Base-by-base conservation (phyloP, 2,888 invertebrate genomes). In the Achlya flavicornis region DNA sequence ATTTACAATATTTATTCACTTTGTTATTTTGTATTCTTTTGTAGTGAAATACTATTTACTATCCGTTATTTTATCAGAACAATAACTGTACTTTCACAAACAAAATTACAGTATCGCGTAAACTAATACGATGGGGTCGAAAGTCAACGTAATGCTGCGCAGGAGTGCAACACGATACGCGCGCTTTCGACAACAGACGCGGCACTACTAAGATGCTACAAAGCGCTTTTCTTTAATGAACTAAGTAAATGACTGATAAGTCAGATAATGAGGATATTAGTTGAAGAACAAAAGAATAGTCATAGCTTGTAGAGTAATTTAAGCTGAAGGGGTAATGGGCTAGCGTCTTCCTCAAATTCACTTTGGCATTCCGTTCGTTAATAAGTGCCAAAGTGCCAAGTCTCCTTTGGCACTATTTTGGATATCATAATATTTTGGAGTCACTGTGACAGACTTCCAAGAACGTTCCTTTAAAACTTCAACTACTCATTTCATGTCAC, bases 131-230 rank as follows among this genome's bases (percentile, higher is more conserved):
- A 41, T 48, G 6, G 38, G 60, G 33, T 41, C 46, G 48, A 60
- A 60, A 46, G 60, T 33, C 61, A 43, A 53, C 43, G 57, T 70
- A 79, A 74, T 73, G 78, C 72, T 84, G 79, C 80, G 80, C 80
- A 65, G 61, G 71, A 72, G 68, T 67, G 71, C 66, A 76, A 67
- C 73, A 77, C 74, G 74, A 75, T 67, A 71, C 81, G 75, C 86
- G 86, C 81, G 78, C 77, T 75, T 66, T 67, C 72, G 62, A 65
- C 63, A 65, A 67, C 69, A 67, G 68, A 63, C 83, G 70, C 74
- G 70, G 58, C 66, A 64, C 67, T 70, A 85, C 85, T 85, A 74
- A n/a, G n/a, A n/a, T n/a, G n/a, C n/a, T n/a, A n/a, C n/a, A n/a
- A n/a, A 70, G 16, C 58, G 41, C 41, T 12, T 4, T 41, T 7